Percentiles rank a stretch among this genome's conserved stretches.
phyloP scores from a whole-genome alignment of 2,113 vertebrate species.

The Syngnathus floridae region DNA sequence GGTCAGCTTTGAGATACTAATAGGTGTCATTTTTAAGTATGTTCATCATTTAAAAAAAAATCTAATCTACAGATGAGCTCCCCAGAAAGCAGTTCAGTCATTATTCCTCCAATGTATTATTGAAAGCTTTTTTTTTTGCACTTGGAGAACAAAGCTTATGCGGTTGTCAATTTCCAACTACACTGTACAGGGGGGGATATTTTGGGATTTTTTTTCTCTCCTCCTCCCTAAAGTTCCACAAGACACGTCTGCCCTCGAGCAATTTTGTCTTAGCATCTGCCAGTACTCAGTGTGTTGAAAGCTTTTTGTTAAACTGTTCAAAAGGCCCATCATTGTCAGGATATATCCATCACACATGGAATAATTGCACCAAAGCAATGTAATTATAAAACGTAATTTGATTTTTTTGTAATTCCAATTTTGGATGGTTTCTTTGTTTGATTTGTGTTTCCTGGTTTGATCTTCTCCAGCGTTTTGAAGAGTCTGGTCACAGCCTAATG shows the following conservation, averaged over 20 bases:
- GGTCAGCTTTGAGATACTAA: background rate
- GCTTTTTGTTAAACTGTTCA: slow-evolving; percentile 30
- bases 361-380: slow-evolving; percentile 20
- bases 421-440: slow-evolving; percentile 8
- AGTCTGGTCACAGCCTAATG: slow-evolving; percentile 1
- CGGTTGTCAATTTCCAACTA: slow-evolving; percentile 60
- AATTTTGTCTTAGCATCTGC: slow-evolving; percentile 30
- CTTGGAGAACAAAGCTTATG: slow-evolving; percentile 56
- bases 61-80: slow-evolving; percentile 29
- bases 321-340: slow-evolving; percentile 16
- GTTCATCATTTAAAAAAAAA: slow-evolving; percentile 26
- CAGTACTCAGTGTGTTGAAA: slow-evolving; percentile 12
- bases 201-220: slow-evolving; percentile 38
- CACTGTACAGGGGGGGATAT: slow-evolving; percentile 49
- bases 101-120: slow-evolving; percentile 63
- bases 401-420: slow-evolving; percentile 4
- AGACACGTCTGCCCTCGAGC: slow-evolving; percentile 40
- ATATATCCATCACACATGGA: slow-evolving; percentile 7
- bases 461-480: slow-evolving; percentile 8
- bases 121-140: slow-evolving; percentile 53
- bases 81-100: slow-evolving; percentile 48
- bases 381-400: slow-evolving; percentile 16
- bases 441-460: slow-evolving; percentile 27
- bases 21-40: background rate
- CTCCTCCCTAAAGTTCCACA: slow-evolving; percentile 28